Conservation (phyloP, 2,113 vertebrate species). For the Ctenodactylus gundi region DNA sequence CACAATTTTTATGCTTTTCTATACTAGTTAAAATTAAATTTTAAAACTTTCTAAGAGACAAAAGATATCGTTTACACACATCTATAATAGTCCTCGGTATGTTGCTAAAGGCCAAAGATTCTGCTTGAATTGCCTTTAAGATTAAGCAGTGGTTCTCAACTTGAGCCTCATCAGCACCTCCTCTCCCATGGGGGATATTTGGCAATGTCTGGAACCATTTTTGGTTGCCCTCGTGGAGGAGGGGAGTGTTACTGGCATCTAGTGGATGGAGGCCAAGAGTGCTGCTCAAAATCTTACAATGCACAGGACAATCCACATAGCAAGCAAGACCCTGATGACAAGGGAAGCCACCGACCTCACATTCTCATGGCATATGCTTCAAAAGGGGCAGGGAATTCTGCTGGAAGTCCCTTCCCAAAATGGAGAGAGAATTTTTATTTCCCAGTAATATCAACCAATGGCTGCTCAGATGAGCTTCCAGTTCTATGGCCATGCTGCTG, state of each 20-base stretch:
- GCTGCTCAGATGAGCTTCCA: neutral
- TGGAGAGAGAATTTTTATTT: neutral
- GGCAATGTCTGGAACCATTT: neutral
- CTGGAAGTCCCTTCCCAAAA: neutral
- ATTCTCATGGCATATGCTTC: neutral
- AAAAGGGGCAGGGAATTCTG: neutral
- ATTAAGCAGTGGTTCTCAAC: neutral
- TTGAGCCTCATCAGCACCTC: too few species aligned
- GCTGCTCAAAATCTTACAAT: neutral
- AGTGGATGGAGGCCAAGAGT: neutral
- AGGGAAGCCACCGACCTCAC: neutral
- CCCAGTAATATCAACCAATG: neutral
- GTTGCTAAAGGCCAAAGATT: neutral
- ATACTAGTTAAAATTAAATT: neutral
- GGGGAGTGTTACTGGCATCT: neutral
- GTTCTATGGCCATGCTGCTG: neutral
- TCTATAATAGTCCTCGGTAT: neutral
- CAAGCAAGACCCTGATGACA: neutral
- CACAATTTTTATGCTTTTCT: too few species aligned
- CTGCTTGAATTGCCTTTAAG: neutral
- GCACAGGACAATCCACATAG: neutral
- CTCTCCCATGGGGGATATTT: neutral
- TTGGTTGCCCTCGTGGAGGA: neutral
- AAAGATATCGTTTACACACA: neutral
- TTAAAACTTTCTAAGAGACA: neutral